Evolutionary conservation across 2,888 invertebrate species (phyloP).

Genomic region (Oxyteleia sp.): DNA sequence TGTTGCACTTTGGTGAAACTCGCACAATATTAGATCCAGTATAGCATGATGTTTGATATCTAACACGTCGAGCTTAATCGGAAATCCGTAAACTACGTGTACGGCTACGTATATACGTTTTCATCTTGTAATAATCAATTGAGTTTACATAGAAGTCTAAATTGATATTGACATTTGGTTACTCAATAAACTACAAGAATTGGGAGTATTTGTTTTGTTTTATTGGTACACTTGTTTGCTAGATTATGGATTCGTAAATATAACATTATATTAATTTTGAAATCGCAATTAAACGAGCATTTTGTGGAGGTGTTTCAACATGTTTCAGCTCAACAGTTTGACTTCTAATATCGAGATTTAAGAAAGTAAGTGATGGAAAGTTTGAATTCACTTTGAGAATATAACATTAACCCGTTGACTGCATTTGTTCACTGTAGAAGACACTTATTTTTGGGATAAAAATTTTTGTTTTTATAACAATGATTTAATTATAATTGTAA

Average conservation of each 20-base stretch:
- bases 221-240: background rate
- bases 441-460: no score
- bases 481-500: no score
- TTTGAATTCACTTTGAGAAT: no score
- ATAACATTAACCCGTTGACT: no score
- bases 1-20: constrained; percentile 1
- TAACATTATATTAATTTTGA: no score
- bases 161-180: constrained; percentile 4
- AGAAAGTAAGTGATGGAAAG: no score
- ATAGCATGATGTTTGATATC: constrained; percentile 27
- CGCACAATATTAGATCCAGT: constrained; percentile 12
- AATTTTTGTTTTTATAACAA: no score
- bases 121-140: constrained; percentile 8
- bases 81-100: constrained; percentile 22
- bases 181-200: constrained; percentile 4
- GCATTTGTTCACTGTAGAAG: no score
- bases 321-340: no score
- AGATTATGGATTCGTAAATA: background rate
- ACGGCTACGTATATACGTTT: background rate
- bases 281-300: no score
- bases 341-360: no score
- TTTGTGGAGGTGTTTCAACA: no score
- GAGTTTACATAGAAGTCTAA: constrained; percentile 7
- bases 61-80: constrained; percentile 19
- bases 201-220: constrained; percentile 2